phyloP scores from a whole-genome alignment of 2,797 vertebrate genomes.

The Smutsia temminckii region DNA sequence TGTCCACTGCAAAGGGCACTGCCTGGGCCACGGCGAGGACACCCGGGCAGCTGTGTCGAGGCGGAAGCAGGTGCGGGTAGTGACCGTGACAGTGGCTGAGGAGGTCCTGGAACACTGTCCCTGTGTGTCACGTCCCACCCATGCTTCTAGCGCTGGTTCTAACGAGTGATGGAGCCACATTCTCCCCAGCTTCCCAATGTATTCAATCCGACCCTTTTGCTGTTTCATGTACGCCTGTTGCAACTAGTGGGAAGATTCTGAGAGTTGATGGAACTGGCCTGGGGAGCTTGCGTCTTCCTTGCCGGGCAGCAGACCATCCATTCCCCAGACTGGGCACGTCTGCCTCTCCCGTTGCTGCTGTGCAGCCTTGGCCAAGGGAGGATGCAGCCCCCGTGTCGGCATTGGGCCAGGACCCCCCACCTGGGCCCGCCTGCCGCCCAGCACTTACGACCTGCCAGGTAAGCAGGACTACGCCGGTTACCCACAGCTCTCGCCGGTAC shows the following conservation, averaged over 20 bases:
- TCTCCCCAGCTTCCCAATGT: background rate
- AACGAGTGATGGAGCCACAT: background rate
- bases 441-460: accelerated
- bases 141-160: background rate
- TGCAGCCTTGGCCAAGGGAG: no score
- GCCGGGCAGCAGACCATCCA: accelerated
- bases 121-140: background rate
- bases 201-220: background rate
- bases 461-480: background rate
- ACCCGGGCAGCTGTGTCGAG: background rate
- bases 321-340: background rate
- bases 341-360: no score
- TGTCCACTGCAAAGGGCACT: no score
- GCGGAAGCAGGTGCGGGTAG: background rate
- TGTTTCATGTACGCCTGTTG: background rate
- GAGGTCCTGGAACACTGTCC: background rate
- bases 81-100: background rate
- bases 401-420: accelerated
- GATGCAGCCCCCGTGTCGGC: accelerated
- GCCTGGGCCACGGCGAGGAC: background rate
- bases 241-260: accelerated
- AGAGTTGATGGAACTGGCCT: accelerated
- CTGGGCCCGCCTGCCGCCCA: background rate
- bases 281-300: background rate
- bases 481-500: background rate